These are phyloP conservation scores for Conchocele bisecta DNA, from an alignment of 2,888 invertebrate genomes.

Conservation along the genomic window DNA sequence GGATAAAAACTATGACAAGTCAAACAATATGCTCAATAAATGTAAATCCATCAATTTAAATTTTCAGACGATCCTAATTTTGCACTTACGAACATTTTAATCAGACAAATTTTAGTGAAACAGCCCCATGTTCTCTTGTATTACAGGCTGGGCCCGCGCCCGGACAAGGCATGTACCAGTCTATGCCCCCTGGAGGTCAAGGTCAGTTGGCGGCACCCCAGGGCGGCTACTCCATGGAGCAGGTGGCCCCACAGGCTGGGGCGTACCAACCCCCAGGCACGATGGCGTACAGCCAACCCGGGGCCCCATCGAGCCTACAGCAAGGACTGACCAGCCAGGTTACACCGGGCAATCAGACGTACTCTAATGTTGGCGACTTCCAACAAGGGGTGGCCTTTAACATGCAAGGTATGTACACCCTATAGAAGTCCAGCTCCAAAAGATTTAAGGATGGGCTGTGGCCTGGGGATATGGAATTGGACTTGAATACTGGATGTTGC, in stretches of 20 bases:
- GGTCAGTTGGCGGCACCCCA: background rate
- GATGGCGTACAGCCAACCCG: background rate
- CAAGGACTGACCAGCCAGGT: constrained; percentile 27
- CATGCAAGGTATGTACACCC: constrained; percentile 77
- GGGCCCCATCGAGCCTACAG: constrained; percentile 35
- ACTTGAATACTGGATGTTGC: too few relatives aligned
- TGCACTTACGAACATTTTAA: too few relatives aligned
- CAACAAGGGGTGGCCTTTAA: constrained; percentile 64
- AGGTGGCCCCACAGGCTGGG: constrained; percentile 18
- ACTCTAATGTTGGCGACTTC: constrained; percentile 64
- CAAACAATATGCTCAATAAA: too few relatives aligned
- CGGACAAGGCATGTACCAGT: constrained; percentile 47
- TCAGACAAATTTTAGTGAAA: too few relatives aligned
- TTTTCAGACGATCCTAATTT: too few relatives aligned
- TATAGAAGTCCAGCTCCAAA: too few relatives aligned
- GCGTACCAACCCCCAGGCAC: constrained; percentile 10
- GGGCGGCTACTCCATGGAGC: background rate
- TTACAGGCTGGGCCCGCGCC: constrained; percentile 36
- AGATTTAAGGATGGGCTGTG: too few relatives aligned
- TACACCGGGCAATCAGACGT: too few relatives aligned
- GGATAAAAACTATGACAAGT: too few relatives aligned
- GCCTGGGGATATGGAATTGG: too few relatives aligned
- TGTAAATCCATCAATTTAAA: too few relatives aligned
- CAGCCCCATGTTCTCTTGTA: too few relatives aligned
- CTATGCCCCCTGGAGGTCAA: constrained; percentile 25